A percentile compares a stretch with the other conserved stretches of the same genome.
phyloP scores from a whole-genome alignment of 2,797 vertebrate species.

The Dermochelys coriacea region DNA sequence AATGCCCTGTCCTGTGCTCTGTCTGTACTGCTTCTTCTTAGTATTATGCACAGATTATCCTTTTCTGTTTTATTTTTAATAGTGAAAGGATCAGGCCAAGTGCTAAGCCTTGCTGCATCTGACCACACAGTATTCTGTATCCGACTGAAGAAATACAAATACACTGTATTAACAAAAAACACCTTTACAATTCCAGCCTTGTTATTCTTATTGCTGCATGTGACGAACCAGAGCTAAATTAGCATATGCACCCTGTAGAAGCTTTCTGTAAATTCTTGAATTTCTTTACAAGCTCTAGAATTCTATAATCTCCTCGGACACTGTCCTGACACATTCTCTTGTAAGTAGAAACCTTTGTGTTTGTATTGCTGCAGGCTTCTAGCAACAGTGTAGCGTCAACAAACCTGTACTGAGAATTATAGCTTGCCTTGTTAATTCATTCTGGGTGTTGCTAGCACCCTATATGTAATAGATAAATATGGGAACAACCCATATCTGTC shows the following conservation, averaged over 20 bases:
- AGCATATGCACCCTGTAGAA: not conserved
- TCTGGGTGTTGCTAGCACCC: not conserved
- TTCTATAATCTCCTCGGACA: not conserved
- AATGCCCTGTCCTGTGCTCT: not conserved
- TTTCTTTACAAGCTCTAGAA: not conserved
- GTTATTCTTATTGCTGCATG: not conserved
- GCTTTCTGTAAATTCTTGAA: not conserved
- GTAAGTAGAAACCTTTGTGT: not conserved
- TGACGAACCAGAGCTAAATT: not conserved
- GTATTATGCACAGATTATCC: not conserved
- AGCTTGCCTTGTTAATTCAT: accelerated
- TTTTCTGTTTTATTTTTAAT: not conserved
- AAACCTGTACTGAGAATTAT: not conserved
- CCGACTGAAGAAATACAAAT: not conserved
- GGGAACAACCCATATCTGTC: not conserved
- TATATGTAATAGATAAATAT: accelerated
- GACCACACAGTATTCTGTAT: not conserved
- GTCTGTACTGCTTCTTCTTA: not conserved
- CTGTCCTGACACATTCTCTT: not conserved
- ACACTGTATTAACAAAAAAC: not conserved
- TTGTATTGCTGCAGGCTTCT: not conserved
- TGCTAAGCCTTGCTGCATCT: not conserved
- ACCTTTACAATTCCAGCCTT: not conserved
- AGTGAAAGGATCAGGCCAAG: not conserved
- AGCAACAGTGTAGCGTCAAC: not conserved